Percentiles rank a stretch among this genome's conserved stretches.
Conservation (phyloP, 2,113 vertebrate species). For the Pangasianodon hypophthalmus region DNA sequence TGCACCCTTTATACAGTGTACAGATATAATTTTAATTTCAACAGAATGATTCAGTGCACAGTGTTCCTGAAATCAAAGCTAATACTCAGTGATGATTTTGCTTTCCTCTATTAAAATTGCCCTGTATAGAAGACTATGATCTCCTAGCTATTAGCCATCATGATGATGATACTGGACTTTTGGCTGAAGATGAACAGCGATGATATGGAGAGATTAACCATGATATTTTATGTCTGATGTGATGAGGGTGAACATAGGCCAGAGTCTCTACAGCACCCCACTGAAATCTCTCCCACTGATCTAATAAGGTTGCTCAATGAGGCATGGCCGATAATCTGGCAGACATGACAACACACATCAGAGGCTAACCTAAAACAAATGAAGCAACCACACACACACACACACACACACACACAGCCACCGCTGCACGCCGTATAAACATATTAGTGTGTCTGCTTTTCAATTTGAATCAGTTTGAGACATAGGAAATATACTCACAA, state of each 20-base stretch:
- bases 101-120: background rate
- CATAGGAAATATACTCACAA: background rate
- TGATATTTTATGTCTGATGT: conserved; percentile 41
- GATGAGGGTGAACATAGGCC: conserved; percentile 61
- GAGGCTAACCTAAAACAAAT: conserved; percentile 46
- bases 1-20: background rate
- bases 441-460: background rate
- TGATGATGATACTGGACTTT: background rate
- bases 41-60: background rate
- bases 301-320: conserved; percentile 75
- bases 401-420: background rate
- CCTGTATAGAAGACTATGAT: background rate
- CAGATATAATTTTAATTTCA: background rate
- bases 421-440: background rate
- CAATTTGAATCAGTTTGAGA: background rate
- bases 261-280: conserved; percentile 69
- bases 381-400: background rate
- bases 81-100: background rate
- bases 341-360: conserved; percentile 60
- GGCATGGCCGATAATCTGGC: conserved; percentile 65
- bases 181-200: conserved; percentile 15
- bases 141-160: conserved; percentile 6
- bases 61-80: background rate
- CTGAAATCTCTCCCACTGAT: conserved; percentile 70
- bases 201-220: conserved; percentile 39